A percentile compares a stretch with the other conserved stretches of the same genome.
Conservation (phyloP, 2,113 vertebrate species). For the Atlantisia rogersi region DNA sequence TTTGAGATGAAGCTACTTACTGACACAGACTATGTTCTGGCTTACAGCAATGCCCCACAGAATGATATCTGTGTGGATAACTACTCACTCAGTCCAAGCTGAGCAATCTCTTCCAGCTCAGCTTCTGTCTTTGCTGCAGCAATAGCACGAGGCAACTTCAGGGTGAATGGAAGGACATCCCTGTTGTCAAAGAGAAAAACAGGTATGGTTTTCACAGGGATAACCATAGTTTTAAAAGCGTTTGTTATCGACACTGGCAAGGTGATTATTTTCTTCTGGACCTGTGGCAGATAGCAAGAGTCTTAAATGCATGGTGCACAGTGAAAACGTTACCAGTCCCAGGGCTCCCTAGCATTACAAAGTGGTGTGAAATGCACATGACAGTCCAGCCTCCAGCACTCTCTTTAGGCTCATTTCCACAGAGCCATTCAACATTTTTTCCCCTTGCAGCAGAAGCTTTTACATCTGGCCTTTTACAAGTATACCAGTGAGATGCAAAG, state of each 20-base stretch:
- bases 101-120: conserved; percentile 90
- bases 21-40: background rate
- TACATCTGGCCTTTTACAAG: background rate
- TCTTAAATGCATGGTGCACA: background rate
- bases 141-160: conserved; percentile 91
- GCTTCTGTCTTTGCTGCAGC: conserved; percentile 86
- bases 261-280: background rate
- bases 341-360: background rate
- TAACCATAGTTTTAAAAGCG: background rate
- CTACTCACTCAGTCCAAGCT: conserved; percentile 88
- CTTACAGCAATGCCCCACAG: background rate
- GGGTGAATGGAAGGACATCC: conserved; percentile 90
- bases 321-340: background rate
- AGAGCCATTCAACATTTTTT: background rate
- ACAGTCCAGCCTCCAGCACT: background rate
- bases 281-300: background rate
- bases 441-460: background rate
- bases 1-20: background rate
- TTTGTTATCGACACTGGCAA: background rate
- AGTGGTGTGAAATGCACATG: background rate
- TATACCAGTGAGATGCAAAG: background rate
- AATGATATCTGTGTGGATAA: background rate
- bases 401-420: background rate
- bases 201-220: background rate
- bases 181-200: conserved; percentile 67